These are phyloP conservation scores for Daubentonia madagascariensis DNA, from an alignment of 2,113 vertebrate species.

Conservation along the genomic window DNA sequence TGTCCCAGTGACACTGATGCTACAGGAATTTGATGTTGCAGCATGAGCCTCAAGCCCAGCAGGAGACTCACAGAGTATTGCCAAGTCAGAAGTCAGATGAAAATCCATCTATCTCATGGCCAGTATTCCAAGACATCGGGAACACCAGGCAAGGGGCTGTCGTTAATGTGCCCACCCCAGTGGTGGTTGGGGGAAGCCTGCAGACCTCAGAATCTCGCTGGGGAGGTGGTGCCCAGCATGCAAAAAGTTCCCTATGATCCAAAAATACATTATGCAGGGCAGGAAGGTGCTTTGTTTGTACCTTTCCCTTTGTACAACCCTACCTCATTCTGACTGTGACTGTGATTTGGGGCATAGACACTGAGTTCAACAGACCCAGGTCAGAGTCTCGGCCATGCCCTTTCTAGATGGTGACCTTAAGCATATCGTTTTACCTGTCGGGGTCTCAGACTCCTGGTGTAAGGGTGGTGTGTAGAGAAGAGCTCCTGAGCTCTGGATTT, in stretches of 20 bases:
- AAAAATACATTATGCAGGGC: rapidly evolving
- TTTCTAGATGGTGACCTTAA: background rate
- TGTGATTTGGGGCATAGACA: background rate
- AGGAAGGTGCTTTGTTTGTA: rapidly evolving
- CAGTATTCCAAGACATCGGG: background rate
- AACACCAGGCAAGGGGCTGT: background rate
- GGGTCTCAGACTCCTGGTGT: background rate
- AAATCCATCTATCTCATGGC: background rate
- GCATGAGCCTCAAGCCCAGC: rapidly evolving
- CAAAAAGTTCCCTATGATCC: background rate
- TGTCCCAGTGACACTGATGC: background rate
- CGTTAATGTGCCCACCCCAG: rapidly evolving
- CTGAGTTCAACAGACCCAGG: background rate
- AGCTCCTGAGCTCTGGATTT: background rate
- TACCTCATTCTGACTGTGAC: no score
- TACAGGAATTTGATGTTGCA: background rate
- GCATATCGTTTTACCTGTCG: rapidly evolving
- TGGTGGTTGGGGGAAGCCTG: background rate
- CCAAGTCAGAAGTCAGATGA: background rate
- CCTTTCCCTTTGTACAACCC: background rate
- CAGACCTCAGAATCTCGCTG: background rate
- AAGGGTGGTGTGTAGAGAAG: background rate
- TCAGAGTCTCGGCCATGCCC: rapidly evolving
- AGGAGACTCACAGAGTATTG: rapidly evolving
- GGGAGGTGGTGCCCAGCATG: no score